Base-by-base conservation (phyloP, 2,888 invertebrate genomes). In the Drosophila pseudotakahashii region DNA sequence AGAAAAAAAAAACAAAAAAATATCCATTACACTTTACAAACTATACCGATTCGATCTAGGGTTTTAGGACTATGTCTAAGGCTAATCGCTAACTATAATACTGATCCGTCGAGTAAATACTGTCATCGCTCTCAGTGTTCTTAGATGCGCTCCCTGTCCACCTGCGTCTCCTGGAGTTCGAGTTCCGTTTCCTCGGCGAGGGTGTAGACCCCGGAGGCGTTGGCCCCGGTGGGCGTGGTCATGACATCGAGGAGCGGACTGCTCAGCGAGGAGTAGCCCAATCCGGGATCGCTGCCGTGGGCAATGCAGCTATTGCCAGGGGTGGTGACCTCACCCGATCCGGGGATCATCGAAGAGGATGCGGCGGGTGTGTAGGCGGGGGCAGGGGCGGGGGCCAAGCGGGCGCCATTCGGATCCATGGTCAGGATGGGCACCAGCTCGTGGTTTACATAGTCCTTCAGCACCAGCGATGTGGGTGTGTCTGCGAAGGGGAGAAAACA, bases 161-260 rank as follows among this genome's bases (percentile, higher is more conserved):
- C 86, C 75, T 89, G 89, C 50, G 89, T 92, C 58, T 93, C 93
- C 88, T 93, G 93, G 41, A 92, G 91, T 77, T 94, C 93, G 50
- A 93, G 90, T 88, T 94, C 94, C 41, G 94, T 93, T 77, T 94
- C 93, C 85, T 94, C 94, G 36, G 93, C 92, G 36, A 94, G 88
- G 4, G 94, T 94, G 70, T 94, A 94, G 2, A 94, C 93, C 4
- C 93, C 93, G 7, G 93, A 93, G 57, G 59, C 23, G 11, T 61
- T 64, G 6, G 47, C 52, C 0, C 37, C 44, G 4, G 81, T 76
- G 10, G 89, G 68, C 37, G 88, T 73, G 16, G 81, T 82, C 47
- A 89, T 69, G 55, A 77, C 88, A 10, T 90, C 90, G 73, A 89
- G 78, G 13, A 91, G 68, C 7, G 90, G 80, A 61, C 84, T 88